Evolutionary conservation across 2,888 invertebrate species (phyloP).

Genomic region (Chrysotoxum bicinctum): DNA sequence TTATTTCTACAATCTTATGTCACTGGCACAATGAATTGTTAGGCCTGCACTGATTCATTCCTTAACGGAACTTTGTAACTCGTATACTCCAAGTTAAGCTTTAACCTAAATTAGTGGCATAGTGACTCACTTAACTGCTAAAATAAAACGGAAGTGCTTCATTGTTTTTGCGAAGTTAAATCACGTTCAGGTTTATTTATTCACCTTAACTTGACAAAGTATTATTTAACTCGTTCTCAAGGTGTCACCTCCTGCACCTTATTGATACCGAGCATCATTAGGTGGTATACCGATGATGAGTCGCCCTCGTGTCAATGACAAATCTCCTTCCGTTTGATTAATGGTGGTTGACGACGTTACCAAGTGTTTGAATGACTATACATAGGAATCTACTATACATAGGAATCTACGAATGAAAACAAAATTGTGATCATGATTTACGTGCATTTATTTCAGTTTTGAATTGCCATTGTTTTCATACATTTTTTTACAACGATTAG

Average conservation of each 20-base stretch:
- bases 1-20: background rate
- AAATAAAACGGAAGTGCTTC: slow-evolving; percentile 9
- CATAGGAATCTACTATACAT: no score
- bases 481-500: slow-evolving; percentile 4
- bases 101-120: background rate
- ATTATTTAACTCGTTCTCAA: slow-evolving; percentile 2
- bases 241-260: slow-evolving; percentile 23
- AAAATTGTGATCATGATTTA: slow-evolving; percentile 23
- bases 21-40: background rate
- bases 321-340: slow-evolving; percentile 35
- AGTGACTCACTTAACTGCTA: slow-evolving; percentile 9
- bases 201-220: background rate
- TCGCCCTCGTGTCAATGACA: slow-evolving; percentile 2
- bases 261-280: slow-evolving; percentile 23
- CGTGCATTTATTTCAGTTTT: slow-evolving; percentile 30
- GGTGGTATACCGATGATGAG: slow-evolving; percentile 2
- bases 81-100: background rate
- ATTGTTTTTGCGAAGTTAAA: background rate
- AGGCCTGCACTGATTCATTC: slow-evolving; percentile 25
- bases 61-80: slow-evolving; percentile 35
- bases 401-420: background rate
- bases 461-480: slow-evolving; percentile 26
- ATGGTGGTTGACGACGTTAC: slow-evolving; percentile 20
- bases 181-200: slow-evolving; percentile 9
- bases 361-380: slow-evolving; percentile 23